Evolutionary conservation across 1,140 invertebrate genomes (phyloP), one percentile per base, ranked within the genome.

Genomic region (Cydia splendana): DNA sequence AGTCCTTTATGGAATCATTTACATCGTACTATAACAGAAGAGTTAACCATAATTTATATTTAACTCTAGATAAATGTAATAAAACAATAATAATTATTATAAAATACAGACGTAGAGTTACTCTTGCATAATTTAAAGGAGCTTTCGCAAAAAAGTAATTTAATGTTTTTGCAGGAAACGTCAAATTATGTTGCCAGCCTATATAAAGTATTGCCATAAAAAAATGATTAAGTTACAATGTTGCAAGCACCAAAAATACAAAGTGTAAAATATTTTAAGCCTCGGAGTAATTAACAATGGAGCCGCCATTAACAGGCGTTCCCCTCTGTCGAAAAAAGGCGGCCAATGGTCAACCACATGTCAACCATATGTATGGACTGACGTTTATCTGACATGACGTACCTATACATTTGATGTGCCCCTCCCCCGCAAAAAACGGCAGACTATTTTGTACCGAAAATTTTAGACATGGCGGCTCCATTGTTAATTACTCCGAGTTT

Each of bases 1-100:
- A 83, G 81, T 87, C 87, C 80, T 80, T 85, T 53, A 18, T 53
- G n/a, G 15, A 53, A 62, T 62, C 57, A 62, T 24, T 24, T 3
- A 62, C 57, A 24, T 10, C 7, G 12, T 3, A 62, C 24, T 62
- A 62, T 62, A 12, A 62, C n/a, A 62, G 3, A 62, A 10, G 3
- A 57, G 5, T 7, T 18, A 18, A 57, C 12, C n/a, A 18, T 7
- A 57, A 57, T 18, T 18, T 20, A 57, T 18, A 18, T 12, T 15
- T 48, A 12, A 57, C 53, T 1, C 5, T 2, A 18, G n/a, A 2
- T 57, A 57, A n/a, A 57, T 18, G 53, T 18, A 57, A 7, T 2
- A 18, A 57, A 2, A 57, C 0, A 18, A 13, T 4, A 57, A 57
- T 57, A 18, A 18, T 18, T 0, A 57, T 57, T 57, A 57, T 57